Evolutionary conservation across 1,140 invertebrate genomes (phyloP), one percentile per base, ranked within the genome.

Genomic region (Belonocnema kinseyi): DNA sequence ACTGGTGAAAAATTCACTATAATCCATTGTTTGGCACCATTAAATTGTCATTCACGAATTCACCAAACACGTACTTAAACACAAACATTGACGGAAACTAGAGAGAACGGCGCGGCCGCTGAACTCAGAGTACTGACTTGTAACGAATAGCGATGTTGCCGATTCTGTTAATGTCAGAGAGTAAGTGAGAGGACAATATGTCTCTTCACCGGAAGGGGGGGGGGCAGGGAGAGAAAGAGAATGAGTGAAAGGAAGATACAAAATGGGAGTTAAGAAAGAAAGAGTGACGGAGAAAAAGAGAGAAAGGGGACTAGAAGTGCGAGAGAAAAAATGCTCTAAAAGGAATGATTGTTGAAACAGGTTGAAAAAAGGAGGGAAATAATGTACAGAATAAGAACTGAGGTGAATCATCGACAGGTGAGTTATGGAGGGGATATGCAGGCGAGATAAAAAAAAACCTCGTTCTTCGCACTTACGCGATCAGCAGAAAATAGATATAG

Each of bases 31-130:
- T 3, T 2, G 26, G 19, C 26, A 66, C 58, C 8, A 66, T 66
- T 33, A 40, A 66, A n/a, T 66, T 66, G 14, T 40, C 61, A 66
- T 66, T 66, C 61, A 66, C 33, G 13, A 66, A 66, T 66, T n/a
- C 61, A 66, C 61, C 10, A 40, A 66, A 46, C 33, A 66, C 16
- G 46, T 2, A 40, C 12, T 61, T 16, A 14, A 7, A 5, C 14
- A 61, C 11, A 61, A 33, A 40, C 40, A 66, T 26, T 40, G 21
- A 46, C n/a, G 61, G 13, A 66, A 40, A 16, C 54, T 56, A 56
- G n/a, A 56, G 7, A 7, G 17, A 56, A 21, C 19, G 19, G 21
- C 54, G 54, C 17, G 54, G 19, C n/a, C n/a, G 54, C 54, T 56
- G 54, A 56, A 56, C 19, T 21, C 56, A 33, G 56, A 26, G 56